Base-by-base conservation (phyloP, 2,888 invertebrate species). In the Stomorhina lunata region DNA sequence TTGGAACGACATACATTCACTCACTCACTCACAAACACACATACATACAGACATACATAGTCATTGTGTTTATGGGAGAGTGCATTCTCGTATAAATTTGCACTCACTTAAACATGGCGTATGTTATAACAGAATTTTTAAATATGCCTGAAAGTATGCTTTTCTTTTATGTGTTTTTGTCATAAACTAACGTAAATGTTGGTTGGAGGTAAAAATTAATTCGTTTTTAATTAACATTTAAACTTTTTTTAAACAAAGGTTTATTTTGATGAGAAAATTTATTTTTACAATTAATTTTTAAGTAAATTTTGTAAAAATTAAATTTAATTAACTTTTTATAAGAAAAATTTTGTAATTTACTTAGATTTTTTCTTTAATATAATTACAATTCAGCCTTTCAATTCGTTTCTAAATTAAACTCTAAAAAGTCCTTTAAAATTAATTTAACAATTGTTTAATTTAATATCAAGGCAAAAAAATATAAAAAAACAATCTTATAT, bases 131-230 rank as follows among this genome's bases (percentile, higher is more conserved):
- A 32, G 27, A 15, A 48, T 40, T 15, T 48, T 6, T 17, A 66
- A 76, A 27, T 15, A 27, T 27, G 53, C 57, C 45, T 76, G 20
- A 34, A 75, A 76, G 22, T 37, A 66, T 48, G 57, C 20, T 40
- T 59, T 57, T 37, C 10, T 68, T 50, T 76, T 68, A 68, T 68
- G 48, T 59, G 12, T 20, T 22, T 57, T 55, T 76, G 66, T 68
- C 66, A 76, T 57, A 66, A 45, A 59, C 68, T 9, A 10, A 3
- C 29, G n/a, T 15, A 6, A 50, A 12, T 29, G 48, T 68, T 68
- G 12, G 68, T 22, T 57, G 15, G 12, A 2, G 32, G 32, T 2
- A 75, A 4, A 1, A 45, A 6, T 55, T 0, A 29, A 29, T 15
- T 32, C 29, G 55, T 50, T 22, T 1, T 10, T 25, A 37, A 27